Base-by-base conservation (phyloP, 2,888 invertebrate genomes). In the Alviniconcha strummeri region DNA sequence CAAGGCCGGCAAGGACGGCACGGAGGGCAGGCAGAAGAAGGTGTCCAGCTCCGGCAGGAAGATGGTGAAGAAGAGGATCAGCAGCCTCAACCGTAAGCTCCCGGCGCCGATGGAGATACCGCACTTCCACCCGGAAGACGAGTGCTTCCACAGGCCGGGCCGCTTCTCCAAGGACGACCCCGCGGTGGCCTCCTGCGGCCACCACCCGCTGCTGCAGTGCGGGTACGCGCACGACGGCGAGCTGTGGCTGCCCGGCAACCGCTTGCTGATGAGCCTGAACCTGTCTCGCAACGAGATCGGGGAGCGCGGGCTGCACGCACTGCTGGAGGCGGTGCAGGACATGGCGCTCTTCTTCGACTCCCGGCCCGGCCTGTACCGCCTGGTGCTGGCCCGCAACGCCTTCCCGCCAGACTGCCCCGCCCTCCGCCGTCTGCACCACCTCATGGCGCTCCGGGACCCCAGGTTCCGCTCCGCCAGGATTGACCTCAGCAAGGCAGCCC, bases 211-310 rank as follows among this genome's bases (percentile, higher is more conserved):
- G 11, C 36, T 77, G 19, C 56, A 54, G 11, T 56, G 57, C 11
- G 76, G 76, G n/a, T 56, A 8, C 57, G 5, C 55, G n/a, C 76
- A 19, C 9, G 4, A 57, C 11, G 76, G 57, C 4, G 13, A 77
- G n/a, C 5, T 54, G 3, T 79, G 79, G 79, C 67, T 79, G 54
- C 79, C 79, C 1, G 79, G 79, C 13, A 79, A 79, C 79, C 79
- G 79, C 5, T 15, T 56, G 7, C 79, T 79, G 52, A 15, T 79
- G 17, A 79, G 79, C 67, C 79, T 79, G n/a, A 79, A 79, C 79
- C 79, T 79, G 52, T 79, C 79, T 7, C 64, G 79, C 17, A 79
- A 79, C 77, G 4, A 19, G 7, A 56, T 79, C 17, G 64, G 64
- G 67, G 79, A 79, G 79, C 6, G 11, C 17, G 79, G 79, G 52